A percentile compares a stretch with the other conserved stretches of the same genome.
phyloP scores from a whole-genome alignment of 1,140 invertebrate species.

The Eurosta solidaginis region DNA sequence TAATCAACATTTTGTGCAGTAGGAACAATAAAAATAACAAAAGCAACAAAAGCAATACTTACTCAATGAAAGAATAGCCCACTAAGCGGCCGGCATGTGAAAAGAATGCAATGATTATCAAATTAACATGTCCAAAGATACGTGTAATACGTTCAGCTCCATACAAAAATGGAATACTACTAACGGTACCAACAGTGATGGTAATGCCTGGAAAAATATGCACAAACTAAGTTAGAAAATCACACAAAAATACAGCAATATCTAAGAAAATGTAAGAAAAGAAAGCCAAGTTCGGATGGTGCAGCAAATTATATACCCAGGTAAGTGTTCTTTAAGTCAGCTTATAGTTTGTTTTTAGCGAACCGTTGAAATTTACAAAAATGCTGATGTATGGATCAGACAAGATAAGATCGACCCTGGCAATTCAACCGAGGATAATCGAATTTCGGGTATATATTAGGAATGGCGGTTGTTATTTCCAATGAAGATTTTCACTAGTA shows the following conservation, averaged over 20 bases:
- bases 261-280: neutral
- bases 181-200: conserved; percentile 78
- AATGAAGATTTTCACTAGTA: no score
- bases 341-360: no score
- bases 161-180: conserved; percentile 79
- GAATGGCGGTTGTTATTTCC: no score
- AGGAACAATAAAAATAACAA: neutral
- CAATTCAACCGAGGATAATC: no score
- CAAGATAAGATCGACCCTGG: no score
- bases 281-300: no score
- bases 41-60: conserved; percentile 59
- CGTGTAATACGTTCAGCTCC: conserved; percentile 79
- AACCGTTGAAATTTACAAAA: no score
- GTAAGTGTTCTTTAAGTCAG: no score
- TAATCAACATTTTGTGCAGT: no score
- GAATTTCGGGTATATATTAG: no score
- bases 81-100: conserved; percentile 77
- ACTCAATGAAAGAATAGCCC: conserved; percentile 83
- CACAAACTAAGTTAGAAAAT: conserved; percentile 10
- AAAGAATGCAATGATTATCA: conserved; percentile 81
- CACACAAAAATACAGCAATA: neutral
- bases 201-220: conserved; percentile 73
- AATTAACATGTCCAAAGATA: conserved; percentile 78
- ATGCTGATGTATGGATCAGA: no score
- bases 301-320: no score